phyloP scores from a whole-genome alignment of 2,113 vertebrate genomes.

The Cavia aperea region DNA sequence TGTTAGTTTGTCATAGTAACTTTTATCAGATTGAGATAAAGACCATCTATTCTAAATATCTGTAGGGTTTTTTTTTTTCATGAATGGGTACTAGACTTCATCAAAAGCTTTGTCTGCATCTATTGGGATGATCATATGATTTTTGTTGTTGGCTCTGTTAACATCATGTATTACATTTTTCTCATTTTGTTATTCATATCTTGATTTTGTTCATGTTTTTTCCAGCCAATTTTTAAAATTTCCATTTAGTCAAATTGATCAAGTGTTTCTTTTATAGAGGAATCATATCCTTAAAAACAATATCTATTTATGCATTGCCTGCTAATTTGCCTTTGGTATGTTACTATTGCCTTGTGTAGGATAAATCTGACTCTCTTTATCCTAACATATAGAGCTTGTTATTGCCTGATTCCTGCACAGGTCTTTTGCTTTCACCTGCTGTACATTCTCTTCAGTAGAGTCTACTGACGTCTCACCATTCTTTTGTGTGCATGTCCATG shows the following conservation, averaged over 20 bases:
- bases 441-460: neutral
- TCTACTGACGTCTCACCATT: neutral
- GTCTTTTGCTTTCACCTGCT: conserved; percentile 18
- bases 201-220: conserved; percentile 47
- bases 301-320: conserved; percentile 43
- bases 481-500: neutral
- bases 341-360: conserved; percentile 6
- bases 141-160: too few species aligned
- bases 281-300: conserved; percentile 22
- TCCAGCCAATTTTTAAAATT: neutral
- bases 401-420: neutral
- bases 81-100: too few species aligned
- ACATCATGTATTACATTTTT: neutral
- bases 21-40: too few species aligned
- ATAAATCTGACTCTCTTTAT: conserved; percentile 28
- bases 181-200: conserved; percentile 39
- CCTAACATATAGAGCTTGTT: neutral
- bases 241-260: conserved; percentile 42
- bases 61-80: too few species aligned
- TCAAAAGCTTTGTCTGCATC: too few species aligned
- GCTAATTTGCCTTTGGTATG: conserved; percentile 36
- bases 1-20: too few species aligned
- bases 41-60: too few species aligned
- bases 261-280: neutral
- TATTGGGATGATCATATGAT: too few species aligned